Percentiles rank a stretch among this genome's conserved stretches.
These are phyloP conservation scores for Rhynchonycteris naso DNA, from an alignment of 2,797 vertebrate species.

Conservation along the genomic window DNA sequence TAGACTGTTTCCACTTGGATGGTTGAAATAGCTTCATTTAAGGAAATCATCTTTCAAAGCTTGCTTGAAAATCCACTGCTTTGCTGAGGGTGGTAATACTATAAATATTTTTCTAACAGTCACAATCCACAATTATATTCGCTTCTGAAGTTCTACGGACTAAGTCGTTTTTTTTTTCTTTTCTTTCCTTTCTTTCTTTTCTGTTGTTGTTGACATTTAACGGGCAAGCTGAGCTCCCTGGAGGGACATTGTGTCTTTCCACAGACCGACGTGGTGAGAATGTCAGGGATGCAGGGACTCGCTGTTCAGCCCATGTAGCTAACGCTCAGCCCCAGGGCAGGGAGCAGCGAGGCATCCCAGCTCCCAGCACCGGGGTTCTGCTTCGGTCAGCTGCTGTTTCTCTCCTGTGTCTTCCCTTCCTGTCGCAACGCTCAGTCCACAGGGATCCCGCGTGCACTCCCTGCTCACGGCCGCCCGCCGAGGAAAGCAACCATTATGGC, in stretches of 20 bases:
- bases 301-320: constrained; percentile 83
- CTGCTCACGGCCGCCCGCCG: constrained; percentile 65
- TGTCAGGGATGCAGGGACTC: constrained; percentile 78
- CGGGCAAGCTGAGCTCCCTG: constrained; percentile 74
- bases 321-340: constrained; percentile 82
- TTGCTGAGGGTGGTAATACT: constrained; percentile 36
- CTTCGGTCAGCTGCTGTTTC: constrained; percentile 74
- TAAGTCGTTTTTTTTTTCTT: constrained; percentile 78
- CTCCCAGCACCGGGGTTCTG: constrained; percentile 67
- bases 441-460: constrained; percentile 61
- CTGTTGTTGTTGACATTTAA: constrained; percentile 74
- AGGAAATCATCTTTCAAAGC: constrained; percentile 11
- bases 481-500: constrained; percentile 78
- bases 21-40: background rate
- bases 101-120: constrained; percentile 57
- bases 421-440: constrained; percentile 74
- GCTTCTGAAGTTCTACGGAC: constrained; percentile 61
- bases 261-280: constrained; percentile 81
- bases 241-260: constrained; percentile 82
- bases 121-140: constrained; percentile 26
- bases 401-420: constrained; percentile 75
- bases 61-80: constrained; percentile 15
- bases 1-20: background rate
- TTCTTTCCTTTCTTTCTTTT: constrained; percentile 24
- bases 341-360: constrained; percentile 79